Evolutionary conservation across 1,140 invertebrate genomes (phyloP).

Genomic region (Ceratina australensis): DNA sequence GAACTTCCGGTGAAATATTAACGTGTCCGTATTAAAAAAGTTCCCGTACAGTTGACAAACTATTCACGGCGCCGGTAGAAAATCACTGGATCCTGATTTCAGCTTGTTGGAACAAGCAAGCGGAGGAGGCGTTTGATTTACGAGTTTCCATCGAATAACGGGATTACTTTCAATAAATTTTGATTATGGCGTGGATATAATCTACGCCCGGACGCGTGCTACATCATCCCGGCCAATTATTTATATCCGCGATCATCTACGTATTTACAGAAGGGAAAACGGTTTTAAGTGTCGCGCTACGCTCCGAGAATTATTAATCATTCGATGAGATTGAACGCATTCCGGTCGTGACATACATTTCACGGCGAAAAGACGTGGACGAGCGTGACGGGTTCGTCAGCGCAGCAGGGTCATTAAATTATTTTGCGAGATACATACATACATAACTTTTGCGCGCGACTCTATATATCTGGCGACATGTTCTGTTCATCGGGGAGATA

Average conservation of each 20-base stretch:
- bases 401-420: no score
- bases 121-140: constrained; percentile 24
- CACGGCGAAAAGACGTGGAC: no score
- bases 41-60: constrained; percentile 2
- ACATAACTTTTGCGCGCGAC: no score
- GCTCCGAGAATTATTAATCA: no score
- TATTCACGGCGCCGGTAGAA: background rate
- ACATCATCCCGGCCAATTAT: constrained; percentile 13
- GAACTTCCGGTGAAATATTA: constrained; percentile 8
- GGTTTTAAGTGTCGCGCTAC: background rate
- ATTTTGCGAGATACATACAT: no score
- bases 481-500: no score
- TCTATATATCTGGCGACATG: background rate
- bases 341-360: no score
- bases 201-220: background rate
- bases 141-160: constrained; percentile 20
- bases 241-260: background rate
- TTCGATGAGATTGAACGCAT: no score
- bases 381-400: no score
- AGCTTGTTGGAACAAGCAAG: constrained; percentile 44
- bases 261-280: background rate
- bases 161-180: constrained; percentile 35
- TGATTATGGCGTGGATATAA: constrained; percentile 6
- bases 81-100: constrained; percentile 25
- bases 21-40: constrained; percentile 11